Evolutionary conservation across 2,888 invertebrate genomes (phyloP), one percentile per base, ranked within the genome.

Genomic region (Aleiodes leptofemur): DNA sequence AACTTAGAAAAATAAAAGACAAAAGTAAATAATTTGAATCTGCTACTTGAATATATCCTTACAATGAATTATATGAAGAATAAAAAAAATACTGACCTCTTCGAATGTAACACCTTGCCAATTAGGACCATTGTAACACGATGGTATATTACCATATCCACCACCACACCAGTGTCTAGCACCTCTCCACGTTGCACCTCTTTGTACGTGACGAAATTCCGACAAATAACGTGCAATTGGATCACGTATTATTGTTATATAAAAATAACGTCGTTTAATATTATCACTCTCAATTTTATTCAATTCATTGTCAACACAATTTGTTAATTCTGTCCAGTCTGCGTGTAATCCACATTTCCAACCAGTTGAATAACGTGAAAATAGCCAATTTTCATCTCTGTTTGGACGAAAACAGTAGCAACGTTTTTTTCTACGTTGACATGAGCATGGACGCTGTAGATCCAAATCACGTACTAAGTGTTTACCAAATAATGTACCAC

Each of bases 331-430:
- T 3, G 99, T 99, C 96, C 97, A 99, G 91, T 99, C 99, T 34
- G 98, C 98, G 88, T 98, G 98, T 64, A 99, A 92, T 71, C 99
- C 99, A 90, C 99, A 99, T 87, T 96, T 96, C 98, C 98, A 98
- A 82, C 98, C 98, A 34, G 97, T 98, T 69, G 98, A 97, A 91
- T 97, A 98, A 86, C 98, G 93, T 88, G 97, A 98, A 91, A 99
- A 98, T 82, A 99, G 92, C 99, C 99, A 99, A 90, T 96, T 96
- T 91, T 97, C 97, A 90, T 96, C 96, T 87, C 95, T 94, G 91
- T 96, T 96, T 82, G 97, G 96, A 86, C 96, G 94, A 91, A 96
- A 96, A 91, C 97, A 97, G 90, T 96, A 96, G 90, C 96, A 97
- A 80, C 96, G 93, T 90, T 97, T 98, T 82, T 95, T 93, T 83